A percentile compares a stretch with the other conserved stretches of the same genome.
Evolutionary conservation across 2,113 vertebrate genomes (phyloP).

Genomic region (Cyphomyrus plagiostoma): DNA sequence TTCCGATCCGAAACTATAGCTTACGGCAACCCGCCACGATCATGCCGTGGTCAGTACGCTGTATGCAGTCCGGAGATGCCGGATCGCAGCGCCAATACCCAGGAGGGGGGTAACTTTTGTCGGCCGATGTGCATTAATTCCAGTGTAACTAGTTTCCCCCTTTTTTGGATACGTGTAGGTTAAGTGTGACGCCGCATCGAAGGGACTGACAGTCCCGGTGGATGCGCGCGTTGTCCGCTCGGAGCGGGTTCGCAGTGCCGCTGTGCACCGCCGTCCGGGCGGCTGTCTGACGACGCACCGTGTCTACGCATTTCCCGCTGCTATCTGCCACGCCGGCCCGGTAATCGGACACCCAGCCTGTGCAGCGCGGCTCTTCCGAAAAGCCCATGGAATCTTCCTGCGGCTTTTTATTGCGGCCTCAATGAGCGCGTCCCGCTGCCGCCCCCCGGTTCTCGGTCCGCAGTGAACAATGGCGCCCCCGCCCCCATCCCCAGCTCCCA

Average conservation of each 20-base stretch:
- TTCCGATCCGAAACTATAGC: neutral
- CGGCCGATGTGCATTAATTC: neutral
- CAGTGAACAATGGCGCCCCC: slow-evolving; percentile 56
- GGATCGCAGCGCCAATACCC: neutral
- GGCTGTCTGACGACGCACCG: neutral
- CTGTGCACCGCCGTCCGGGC: neutral
- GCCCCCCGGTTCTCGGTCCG: slow-evolving; percentile 49
- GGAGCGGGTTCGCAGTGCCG: neutral
- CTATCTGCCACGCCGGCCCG: neutral
- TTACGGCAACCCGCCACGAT: neutral
- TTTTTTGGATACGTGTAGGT: neutral
- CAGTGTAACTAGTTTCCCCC: neutral
- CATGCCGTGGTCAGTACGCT: neutral
- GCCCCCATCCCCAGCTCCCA: slow-evolving; percentile 33
- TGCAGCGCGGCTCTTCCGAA: neutral
- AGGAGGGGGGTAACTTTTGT: neutral
- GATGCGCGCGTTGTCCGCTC: too few species aligned
- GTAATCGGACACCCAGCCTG: neutral
- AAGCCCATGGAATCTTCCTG: neutral
- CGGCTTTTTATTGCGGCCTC: neutral
- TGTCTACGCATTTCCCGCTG: neutral
- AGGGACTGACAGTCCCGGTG: neutral
- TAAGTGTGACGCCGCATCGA: neutral
- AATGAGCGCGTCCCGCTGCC: neutral
- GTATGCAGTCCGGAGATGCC: neutral